A percentile compares a stretch with the other conserved stretches of the same genome.
Evolutionary conservation across 2,888 invertebrate species (phyloP).

Genomic region (Lamellibrachia columna): DNA sequence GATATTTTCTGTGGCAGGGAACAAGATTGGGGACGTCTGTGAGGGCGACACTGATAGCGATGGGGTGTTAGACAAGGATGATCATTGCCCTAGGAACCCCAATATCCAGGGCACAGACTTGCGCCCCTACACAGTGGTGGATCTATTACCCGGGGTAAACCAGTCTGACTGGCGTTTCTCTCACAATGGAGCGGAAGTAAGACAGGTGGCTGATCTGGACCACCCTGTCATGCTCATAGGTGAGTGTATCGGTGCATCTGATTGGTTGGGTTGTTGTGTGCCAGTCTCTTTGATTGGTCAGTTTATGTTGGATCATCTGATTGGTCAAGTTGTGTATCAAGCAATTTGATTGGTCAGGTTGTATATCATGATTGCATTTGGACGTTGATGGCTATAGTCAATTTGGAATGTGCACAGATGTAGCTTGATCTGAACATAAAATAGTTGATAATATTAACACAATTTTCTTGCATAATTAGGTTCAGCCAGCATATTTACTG

Average conservation of each 20-base stretch:
- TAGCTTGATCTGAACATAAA: not conserved
- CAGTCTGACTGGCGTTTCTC: not conserved
- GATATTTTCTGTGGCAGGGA: conserved; percentile 75
- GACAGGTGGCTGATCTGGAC: conserved; percentile 60
- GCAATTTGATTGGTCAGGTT: conserved; percentile 5
- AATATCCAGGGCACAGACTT: conserved; percentile 90
- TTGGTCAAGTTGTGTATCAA: not conserved
- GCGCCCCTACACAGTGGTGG: conserved; percentile 83
- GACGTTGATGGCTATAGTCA: not conserved
- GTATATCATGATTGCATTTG: not conserved
- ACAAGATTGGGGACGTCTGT: conserved; percentile 81
- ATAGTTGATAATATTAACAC: not conserved
- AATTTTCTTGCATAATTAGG: not conserved
- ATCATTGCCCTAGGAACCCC: conserved; percentile 95
- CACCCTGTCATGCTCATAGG: conserved; percentile 55
- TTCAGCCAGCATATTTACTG: not conserved
- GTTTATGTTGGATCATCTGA: not conserved
- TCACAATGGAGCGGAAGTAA: conserved; percentile 80
- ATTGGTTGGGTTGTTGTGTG: not conserved
- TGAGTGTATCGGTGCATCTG: conserved; percentile 28
- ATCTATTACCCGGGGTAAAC: conserved; percentile 8
- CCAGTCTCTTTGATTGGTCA: not conserved
- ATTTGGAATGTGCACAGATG: not conserved
- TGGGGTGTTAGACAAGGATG: conserved; percentile 78
- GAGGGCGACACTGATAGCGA: conserved; percentile 87